Evolutionary conservation across 2,797 vertebrate species (phyloP).

Genomic region (Hafferia zeledoni): DNA sequence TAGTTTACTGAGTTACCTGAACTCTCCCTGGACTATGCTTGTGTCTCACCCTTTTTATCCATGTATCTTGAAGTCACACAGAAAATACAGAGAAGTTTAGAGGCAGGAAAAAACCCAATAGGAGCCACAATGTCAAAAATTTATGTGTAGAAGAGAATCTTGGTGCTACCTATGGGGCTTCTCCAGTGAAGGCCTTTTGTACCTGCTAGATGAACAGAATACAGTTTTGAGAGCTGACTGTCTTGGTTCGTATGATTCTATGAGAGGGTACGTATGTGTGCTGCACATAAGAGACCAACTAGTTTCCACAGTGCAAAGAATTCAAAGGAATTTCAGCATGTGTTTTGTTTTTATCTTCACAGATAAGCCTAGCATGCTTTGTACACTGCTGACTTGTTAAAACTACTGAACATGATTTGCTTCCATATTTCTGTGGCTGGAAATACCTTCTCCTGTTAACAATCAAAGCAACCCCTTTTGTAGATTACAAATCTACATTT

Average conservation of each 20-base stretch:
- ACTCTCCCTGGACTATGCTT: neutral
- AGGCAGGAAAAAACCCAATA: neutral
- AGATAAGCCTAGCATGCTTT: neutral
- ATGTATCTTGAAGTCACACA: neutral
- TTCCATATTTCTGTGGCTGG: rapidly evolving
- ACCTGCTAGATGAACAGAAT: neutral
- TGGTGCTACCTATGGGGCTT: neutral
- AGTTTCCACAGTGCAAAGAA: neutral
- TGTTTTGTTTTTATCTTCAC: neutral
- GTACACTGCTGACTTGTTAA: neutral
- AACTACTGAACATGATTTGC: neutral
- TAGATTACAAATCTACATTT: neutral
- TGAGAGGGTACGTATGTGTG: neutral
- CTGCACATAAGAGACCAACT: neutral
- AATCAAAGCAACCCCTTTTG: neutral
- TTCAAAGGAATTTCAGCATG: neutral
- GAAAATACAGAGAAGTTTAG: neutral
- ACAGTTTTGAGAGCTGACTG: neutral
- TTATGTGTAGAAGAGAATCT: neutral
- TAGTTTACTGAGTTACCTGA: neutral
- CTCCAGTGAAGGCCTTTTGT: neutral
- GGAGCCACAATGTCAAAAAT: neutral
- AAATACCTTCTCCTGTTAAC: neutral
- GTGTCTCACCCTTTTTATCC: neutral
- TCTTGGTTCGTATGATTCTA: neutral